Evolutionary conservation across 2,888 invertebrate genomes (phyloP).

Genomic region (Formica aserva): DNA sequence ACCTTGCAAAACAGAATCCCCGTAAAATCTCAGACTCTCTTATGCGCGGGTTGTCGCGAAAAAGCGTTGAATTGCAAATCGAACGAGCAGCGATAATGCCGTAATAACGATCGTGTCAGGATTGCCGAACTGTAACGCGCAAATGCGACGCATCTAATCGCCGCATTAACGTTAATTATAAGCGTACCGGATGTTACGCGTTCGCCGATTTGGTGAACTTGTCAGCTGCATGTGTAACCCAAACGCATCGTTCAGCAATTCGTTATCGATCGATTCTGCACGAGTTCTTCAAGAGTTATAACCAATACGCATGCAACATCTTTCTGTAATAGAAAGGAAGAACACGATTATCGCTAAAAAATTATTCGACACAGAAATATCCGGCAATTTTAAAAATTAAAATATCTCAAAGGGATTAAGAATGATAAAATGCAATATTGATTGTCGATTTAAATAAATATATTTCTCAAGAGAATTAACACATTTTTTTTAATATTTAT

Average conservation of each 20-base stretch:
- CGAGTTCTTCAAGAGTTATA: neutral
- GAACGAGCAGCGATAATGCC: constrained; percentile 32
- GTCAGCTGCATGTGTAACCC: constrained; percentile 48
- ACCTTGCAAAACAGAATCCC: constrained; percentile 65
- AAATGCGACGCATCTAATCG: constrained; percentile 54
- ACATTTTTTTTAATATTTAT: neutral
- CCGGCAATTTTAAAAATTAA: neutral
- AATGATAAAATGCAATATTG: neutral
- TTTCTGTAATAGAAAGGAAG: neutral
- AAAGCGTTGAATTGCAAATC: constrained; percentile 23
- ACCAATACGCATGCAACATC: neutral
- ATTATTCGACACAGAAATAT: constrained; percentile 3
- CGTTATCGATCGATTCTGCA: constrained; percentile 24
- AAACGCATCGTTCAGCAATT: constrained; percentile 14
- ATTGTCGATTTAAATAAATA: neutral
- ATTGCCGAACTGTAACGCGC: constrained; percentile 20
- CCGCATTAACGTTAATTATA: constrained; percentile 61
- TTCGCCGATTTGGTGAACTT: constrained; percentile 45
- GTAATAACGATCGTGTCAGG: constrained; percentile 43
- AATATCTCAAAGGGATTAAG: constrained; percentile 2
- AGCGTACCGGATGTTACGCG: constrained; percentile 58
- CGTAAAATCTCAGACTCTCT: constrained; percentile 64
- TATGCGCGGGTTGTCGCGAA: constrained; percentile 28
- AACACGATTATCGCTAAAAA: neutral
- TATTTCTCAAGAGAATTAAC: neutral